phyloP scores from a whole-genome alignment of 2,797 vertebrate species.

The Columba guinea region DNA sequence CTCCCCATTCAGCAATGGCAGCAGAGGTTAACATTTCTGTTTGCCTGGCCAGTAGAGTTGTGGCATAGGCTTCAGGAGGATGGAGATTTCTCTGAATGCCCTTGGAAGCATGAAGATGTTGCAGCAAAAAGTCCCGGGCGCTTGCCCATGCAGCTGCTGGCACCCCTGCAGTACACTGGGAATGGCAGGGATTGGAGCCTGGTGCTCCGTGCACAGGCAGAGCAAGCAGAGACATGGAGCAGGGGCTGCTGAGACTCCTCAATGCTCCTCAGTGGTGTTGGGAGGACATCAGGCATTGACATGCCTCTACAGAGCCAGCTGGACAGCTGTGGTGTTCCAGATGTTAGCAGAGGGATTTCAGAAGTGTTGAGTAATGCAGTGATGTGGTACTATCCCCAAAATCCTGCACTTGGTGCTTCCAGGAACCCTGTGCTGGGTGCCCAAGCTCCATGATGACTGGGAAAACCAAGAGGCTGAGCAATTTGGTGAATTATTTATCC shows the following conservation, averaged over 20 bases:
- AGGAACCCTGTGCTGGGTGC: not conserved
- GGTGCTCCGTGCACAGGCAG: not conserved
- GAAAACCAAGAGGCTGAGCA: not conserved
- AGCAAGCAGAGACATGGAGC: accelerated
- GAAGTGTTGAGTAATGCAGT: not conserved
- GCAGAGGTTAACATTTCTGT: not conserved
- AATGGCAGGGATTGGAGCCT: not conserved
- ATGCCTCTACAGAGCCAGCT: not conserved
- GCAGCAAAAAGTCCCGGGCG: not conserved
- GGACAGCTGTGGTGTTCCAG: not conserved
- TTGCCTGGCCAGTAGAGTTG: not conserved
- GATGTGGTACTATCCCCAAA: accelerated
- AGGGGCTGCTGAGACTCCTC: not conserved
- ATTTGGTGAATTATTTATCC: constrained; percentile 44
- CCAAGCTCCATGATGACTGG: not conserved
- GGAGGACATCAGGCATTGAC: not conserved
- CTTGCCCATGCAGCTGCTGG: not conserved
- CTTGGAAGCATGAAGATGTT: not conserved
- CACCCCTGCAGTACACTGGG: not conserved
- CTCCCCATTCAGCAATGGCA: not conserved
- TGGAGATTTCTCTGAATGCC: not conserved
- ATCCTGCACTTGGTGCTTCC: not conserved
- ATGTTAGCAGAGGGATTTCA: not conserved
- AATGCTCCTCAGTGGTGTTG: not conserved
- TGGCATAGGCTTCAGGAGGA: not conserved